These are phyloP conservation scores for Heliconius hewitsoni DNA, from an alignment of 1,140 invertebrate genomes.

Conservation along the genomic window DNA sequence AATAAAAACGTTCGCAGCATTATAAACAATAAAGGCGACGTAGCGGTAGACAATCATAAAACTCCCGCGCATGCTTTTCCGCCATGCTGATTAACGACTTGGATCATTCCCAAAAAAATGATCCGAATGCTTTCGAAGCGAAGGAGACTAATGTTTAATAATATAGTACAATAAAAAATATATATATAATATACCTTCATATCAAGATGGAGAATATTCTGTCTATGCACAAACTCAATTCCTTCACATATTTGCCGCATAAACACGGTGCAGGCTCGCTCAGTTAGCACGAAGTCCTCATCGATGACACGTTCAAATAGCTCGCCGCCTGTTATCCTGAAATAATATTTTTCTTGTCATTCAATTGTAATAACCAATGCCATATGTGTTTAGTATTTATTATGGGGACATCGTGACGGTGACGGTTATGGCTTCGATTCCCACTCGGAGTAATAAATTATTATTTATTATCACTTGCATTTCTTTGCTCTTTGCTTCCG, in stretches of 20 bases:
- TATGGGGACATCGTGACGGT: too few species aligned
- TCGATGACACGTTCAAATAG: conserved; percentile 98
- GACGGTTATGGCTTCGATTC: too few species aligned
- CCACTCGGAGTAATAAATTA: too few species aligned
- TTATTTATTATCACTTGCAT: too few species aligned
- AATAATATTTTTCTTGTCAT: conserved; percentile 48
- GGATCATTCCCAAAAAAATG: conserved; percentile 57
- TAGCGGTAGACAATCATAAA: conserved; percentile 61
- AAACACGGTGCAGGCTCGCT: conserved; percentile 96
- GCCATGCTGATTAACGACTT: conserved; percentile 72
- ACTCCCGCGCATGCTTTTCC: conserved; percentile 64
- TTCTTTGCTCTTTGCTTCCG: too few species aligned
- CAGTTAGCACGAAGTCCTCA: conserved; percentile 98
- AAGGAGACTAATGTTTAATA: conserved; percentile 25
- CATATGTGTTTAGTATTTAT: too few species aligned
- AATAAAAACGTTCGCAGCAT: conserved; percentile 48
- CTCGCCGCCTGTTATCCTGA: conserved; percentile 97
- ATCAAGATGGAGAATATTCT: conserved; percentile 97
- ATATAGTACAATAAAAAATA: not conserved
- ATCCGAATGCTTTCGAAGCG: conserved; percentile 32
- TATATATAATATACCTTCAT: conserved; percentile 88
- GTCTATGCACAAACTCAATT: conserved; percentile 96
- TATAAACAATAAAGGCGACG: conserved; percentile 53
- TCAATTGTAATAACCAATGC: not conserved
- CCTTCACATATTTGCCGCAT: conserved; percentile 99